Percentiles rank a stretch among this genome's conserved stretches.
These are phyloP conservation scores for Enteromius treurensis DNA, from an alignment of 2,797 vertebrate genomes.

Conservation along the genomic window DNA sequence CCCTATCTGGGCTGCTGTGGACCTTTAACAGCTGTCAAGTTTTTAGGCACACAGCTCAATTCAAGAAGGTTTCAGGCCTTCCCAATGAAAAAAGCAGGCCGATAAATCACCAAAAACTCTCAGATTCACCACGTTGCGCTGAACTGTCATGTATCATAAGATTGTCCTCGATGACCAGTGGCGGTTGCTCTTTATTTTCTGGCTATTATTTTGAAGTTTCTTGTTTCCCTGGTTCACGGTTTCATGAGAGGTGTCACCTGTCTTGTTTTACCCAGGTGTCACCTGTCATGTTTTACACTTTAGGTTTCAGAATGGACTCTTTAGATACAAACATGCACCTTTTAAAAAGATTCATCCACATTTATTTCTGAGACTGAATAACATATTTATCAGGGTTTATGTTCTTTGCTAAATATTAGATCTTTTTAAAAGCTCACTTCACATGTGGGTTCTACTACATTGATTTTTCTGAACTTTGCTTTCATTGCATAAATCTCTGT, in stretches of 20 bases:
- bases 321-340: no score
- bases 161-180: background rate
- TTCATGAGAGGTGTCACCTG: background rate
- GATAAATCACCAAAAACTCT: slow-evolving; percentile 17
- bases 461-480: background rate
- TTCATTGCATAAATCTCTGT: background rate
- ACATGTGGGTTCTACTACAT: background rate
- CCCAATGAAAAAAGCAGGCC: background rate
- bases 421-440: background rate
- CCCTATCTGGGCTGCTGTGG: background rate
- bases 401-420: background rate
- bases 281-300: background rate
- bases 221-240: background rate
- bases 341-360: no score
- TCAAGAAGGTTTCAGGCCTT: slow-evolving; percentile 23
- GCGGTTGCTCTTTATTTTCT: slow-evolving; percentile 16
- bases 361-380: no score
- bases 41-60: slow-evolving; percentile 6
- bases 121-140: background rate
- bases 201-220: slow-evolving; percentile 9
- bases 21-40: slow-evolving; percentile 18
- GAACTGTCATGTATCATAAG: slow-evolving; percentile 26
- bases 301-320: no score
- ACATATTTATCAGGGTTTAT: background rate
- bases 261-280: background rate